phyloP scores from a whole-genome alignment of 2,888 invertebrate genomes.

The Diplolepis rosae region DNA sequence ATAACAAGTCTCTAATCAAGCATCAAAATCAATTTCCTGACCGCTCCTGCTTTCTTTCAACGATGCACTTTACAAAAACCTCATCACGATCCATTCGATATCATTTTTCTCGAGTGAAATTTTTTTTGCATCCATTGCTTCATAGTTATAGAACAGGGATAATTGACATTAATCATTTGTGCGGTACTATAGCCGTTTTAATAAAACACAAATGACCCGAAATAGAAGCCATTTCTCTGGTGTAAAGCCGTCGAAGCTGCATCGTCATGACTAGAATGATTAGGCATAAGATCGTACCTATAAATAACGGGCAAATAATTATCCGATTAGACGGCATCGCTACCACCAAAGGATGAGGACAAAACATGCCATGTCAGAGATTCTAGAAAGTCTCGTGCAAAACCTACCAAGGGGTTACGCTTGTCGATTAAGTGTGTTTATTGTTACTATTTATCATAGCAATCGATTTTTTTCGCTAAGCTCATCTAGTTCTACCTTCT shows the following conservation, averaged over 20 bases:
- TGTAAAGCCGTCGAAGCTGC: conserved; percentile 33
- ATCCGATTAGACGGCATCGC: conserved; percentile 20
- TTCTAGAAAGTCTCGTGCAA: conserved; percentile 44
- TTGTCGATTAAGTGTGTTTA: conserved; percentile 51
- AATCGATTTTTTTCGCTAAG: conserved; percentile 47
- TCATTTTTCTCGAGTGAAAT: neutral
- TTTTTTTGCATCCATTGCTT: neutral
- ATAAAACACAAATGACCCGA: conserved; percentile 45
- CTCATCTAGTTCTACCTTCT: neutral
- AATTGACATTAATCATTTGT: conserved; percentile 33
- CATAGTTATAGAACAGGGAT: neutral
- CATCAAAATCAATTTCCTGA: neutral
- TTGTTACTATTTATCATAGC: conserved; percentile 57
- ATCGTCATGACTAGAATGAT: conserved; percentile 48
- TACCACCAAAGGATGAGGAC: conserved; percentile 9
- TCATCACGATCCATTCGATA: neutral
- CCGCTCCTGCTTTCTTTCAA: neutral
- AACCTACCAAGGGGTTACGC: conserved; percentile 36
- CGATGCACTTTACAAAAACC: conserved; percentile 24
- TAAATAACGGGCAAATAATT: conserved; percentile 57
- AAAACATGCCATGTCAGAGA: conserved; percentile 42
- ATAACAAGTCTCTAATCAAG: conserved; percentile 9
- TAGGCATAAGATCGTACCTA: conserved; percentile 49
- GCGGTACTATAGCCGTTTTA: conserved; percentile 1
- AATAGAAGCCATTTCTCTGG: conserved; percentile 42